Evolutionary conservation across 2,797 vertebrate species (phyloP).

Genomic region (Brachyalestes nurse): DNA sequence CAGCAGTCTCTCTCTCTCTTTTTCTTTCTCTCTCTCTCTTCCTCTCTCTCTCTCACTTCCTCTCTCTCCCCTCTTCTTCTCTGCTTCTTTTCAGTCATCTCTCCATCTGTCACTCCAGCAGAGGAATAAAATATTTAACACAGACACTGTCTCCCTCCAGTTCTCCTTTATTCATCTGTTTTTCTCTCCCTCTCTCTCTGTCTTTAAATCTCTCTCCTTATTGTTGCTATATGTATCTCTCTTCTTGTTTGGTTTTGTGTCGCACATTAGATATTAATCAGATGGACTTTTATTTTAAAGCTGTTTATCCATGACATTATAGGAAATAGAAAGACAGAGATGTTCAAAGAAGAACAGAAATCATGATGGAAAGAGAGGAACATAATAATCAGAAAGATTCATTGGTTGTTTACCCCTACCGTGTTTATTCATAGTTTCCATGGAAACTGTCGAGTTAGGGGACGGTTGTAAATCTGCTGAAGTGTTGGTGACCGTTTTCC

Average conservation of each 20-base stretch:
- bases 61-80: constrained; percentile 31
- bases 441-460: not conserved
- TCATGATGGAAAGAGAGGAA: not conserved
- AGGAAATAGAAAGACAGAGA: constrained; percentile 19
- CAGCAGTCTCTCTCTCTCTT: too few relatives aligned
- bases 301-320: too few relatives aligned
- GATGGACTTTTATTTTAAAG: too few relatives aligned
- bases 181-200: too few relatives aligned
- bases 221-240: too few relatives aligned
- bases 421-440: constrained; percentile 9
- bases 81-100: not conserved
- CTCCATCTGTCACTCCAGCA: not conserved
- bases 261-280: too few relatives aligned
- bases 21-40: too few relatives aligned
- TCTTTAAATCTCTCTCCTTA: too few relatives aligned
- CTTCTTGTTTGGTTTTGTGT: too few relatives aligned
- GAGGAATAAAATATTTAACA: constrained; percentile 69
- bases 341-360: too few relatives aligned
- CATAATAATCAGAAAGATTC: not conserved
- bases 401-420: not conserved
- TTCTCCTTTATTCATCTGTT: not conserved
- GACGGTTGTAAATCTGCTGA: not conserved
- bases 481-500: not conserved
- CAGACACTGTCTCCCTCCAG: constrained; percentile 50
- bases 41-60: too few relatives aligned